A percentile compares a stretch with the other conserved stretches of the same genome.
These are phyloP conservation scores for Meloidogyne floridensis DNA, from an alignment of 1,140 invertebrate species.

Conservation along the genomic window DNA sequence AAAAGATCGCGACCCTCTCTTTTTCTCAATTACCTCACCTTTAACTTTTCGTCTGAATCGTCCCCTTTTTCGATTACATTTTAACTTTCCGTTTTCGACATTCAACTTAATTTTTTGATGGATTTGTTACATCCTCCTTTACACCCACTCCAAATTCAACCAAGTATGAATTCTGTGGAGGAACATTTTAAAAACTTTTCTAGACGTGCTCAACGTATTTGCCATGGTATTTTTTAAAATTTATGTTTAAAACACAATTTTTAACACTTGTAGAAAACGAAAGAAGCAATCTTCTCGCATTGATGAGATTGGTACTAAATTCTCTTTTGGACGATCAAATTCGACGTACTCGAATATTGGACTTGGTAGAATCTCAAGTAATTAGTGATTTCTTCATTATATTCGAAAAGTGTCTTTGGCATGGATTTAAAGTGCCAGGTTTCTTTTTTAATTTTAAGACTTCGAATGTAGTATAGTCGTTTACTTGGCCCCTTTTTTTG, in stretches of 20 bases:
- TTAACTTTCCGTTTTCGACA: too few relatives aligned
- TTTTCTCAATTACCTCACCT: too few relatives aligned
- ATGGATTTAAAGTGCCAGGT: conserved; percentile 24
- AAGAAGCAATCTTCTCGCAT: conserved; percentile 24
- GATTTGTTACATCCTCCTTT: background rate
- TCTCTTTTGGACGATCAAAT: conserved; percentile 37
- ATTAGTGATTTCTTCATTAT: conserved; percentile 34
- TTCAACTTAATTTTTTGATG: background rate
- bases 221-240: conserved; percentile 14
- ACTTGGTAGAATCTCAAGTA: conserved; percentile 24
- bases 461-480: too few relatives aligned
- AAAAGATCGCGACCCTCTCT: too few relatives aligned
- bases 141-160: background rate
- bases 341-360: conserved; percentile 20
- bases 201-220: conserved; percentile 26
- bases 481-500: too few relatives aligned
- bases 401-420: conserved; percentile 31
- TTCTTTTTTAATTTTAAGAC: background rate
- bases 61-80: too few relatives aligned
- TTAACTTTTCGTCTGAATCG: too few relatives aligned
- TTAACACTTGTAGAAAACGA: conserved; percentile 26
- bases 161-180: background rate
- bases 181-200: conserved; percentile 25
- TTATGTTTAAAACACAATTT: background rate
- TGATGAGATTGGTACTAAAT: conserved; percentile 24